Percentiles rank a stretch among this genome's conserved stretches.
Conservation (phyloP, 1,140 invertebrate species). For the Galendromus occidentalis region DNA sequence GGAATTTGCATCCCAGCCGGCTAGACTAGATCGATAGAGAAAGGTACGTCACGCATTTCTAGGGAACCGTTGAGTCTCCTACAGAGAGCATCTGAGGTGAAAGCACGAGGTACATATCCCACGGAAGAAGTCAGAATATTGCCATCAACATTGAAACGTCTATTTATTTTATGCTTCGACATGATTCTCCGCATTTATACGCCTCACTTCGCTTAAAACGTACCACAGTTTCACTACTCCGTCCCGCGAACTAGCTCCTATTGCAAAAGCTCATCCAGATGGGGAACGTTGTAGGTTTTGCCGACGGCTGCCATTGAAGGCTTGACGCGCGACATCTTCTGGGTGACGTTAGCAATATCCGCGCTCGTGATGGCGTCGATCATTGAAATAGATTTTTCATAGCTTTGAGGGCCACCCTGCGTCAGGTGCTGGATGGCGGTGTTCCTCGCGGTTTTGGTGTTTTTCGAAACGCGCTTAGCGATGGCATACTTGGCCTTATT, state of each 20-base stretch:
- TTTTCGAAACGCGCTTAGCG: not conserved
- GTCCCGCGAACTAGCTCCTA: not conserved
- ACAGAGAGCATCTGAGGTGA: no score
- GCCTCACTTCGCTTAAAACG: no score
- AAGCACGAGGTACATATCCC: no score
- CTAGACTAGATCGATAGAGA: no score
- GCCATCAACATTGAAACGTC: no score
- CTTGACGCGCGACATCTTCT: conserved; percentile 9
- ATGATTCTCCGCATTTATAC: no score
- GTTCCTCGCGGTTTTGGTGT: not conserved
- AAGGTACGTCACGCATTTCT: no score
- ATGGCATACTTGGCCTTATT: not conserved
- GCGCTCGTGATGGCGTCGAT: not conserved
- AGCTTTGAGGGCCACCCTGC: not conserved
- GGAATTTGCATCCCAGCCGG: no score
- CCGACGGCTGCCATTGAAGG: not conserved
- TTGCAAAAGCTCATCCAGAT: not conserved
- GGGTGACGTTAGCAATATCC: not conserved
- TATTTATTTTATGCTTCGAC: no score
- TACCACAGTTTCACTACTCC: no score
- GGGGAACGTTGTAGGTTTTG: not conserved
- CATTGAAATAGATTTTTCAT: not conserved
- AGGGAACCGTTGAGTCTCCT: no score
- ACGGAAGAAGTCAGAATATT: no score
- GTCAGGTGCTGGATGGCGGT: not conserved